These are phyloP conservation scores for Fulmarus glacialis DNA, from an alignment of 2,113 vertebrate genomes.

Conservation along the genomic window DNA sequence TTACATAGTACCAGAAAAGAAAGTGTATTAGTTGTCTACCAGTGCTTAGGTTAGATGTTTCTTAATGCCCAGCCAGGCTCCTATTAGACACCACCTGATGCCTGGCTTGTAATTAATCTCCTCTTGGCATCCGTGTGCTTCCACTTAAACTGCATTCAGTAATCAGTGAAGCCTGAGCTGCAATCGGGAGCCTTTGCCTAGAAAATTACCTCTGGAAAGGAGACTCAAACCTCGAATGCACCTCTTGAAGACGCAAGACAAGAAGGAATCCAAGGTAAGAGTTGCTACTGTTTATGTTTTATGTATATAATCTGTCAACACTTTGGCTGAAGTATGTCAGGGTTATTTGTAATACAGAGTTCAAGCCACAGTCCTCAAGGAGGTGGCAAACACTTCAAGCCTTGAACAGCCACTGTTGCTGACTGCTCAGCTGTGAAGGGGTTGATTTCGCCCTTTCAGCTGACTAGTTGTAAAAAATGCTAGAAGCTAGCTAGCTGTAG, in stretches of 20 bases:
- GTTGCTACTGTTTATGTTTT: not conserved
- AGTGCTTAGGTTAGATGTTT: not conserved
- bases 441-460: not conserved
- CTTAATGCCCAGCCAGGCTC: not conserved
- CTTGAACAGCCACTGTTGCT: not conserved
- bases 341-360: not conserved
- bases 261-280: not conserved
- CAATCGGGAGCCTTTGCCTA: not conserved
- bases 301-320: accelerated
- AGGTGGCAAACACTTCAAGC: not conserved
- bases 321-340: not conserved
- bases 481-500: not conserved
- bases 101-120: not conserved
- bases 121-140: not conserved
- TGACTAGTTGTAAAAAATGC: not conserved
- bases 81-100: not conserved
- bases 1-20: not conserved
- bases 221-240: not conserved
- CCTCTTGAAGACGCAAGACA: not conserved
- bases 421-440: not conserved
- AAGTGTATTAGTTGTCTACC: not conserved
- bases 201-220: not conserved
- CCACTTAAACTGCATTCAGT: not conserved
- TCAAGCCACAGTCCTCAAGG: not conserved
- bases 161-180: not conserved